Evolutionary conservation across 2,113 vertebrate species (phyloP).

Genomic region (Eretmochelys imbricata): DNA sequence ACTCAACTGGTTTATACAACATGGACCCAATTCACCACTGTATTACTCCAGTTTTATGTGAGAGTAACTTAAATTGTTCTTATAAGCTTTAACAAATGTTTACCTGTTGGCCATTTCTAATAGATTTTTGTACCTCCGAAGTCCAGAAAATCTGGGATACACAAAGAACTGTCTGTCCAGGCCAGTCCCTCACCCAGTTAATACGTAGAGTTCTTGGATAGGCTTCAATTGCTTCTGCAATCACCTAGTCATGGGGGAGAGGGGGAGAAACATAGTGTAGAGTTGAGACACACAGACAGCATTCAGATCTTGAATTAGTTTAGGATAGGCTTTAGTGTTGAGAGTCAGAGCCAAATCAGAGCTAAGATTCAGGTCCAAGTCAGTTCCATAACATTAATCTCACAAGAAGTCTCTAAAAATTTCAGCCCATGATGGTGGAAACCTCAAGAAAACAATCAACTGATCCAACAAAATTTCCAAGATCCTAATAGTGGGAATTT

Average conservation of each 20-base stretch:
- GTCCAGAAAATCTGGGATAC: slow-evolving; percentile 93
- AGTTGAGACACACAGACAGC: background rate
- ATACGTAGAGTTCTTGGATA: slow-evolving; percentile 81
- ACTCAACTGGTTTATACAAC: background rate
- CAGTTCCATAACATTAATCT: background rate
- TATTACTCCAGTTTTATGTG: background rate
- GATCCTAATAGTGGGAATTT: background rate
- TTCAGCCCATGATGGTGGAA: background rate
- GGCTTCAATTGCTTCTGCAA: slow-evolving; percentile 81
- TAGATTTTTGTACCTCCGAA: slow-evolving; percentile 82
- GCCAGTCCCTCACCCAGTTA: slow-evolving; percentile 89
- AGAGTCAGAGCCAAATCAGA: background rate
- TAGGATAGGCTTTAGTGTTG: background rate
- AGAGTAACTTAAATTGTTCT: background rate
- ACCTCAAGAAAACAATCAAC: accelerated
- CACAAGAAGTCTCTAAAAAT: background rate
- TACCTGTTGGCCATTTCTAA: slow-evolving; percentile 82
- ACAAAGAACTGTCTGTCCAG: slow-evolving; percentile 91
- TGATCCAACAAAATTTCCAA: background rate
- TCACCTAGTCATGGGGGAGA: slow-evolving; percentile 77
- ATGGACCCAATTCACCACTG: background rate
- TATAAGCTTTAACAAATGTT: background rate
- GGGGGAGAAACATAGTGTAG: background rate
- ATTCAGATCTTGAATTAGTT: background rate
- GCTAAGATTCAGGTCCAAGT: background rate